Evolutionary conservation across 2,888 invertebrate genomes (phyloP).

Genomic region (Pantelozetes paolii): DNA sequence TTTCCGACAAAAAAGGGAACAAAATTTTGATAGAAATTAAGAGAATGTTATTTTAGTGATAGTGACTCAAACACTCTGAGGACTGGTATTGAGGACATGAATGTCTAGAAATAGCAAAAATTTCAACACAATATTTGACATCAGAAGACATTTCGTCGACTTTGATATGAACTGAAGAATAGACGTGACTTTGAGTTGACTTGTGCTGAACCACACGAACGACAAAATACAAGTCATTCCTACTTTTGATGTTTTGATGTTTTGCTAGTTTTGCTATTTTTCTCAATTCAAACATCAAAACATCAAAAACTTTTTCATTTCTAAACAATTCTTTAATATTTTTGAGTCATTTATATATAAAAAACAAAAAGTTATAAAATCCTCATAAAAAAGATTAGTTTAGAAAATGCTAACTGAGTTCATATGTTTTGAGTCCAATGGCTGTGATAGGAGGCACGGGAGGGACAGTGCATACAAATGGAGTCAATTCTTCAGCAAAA

Average conservation of each 20-base stretch:
- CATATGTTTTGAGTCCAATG: too few species aligned
- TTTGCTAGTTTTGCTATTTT: neutral
- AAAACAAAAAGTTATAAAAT: too few species aligned
- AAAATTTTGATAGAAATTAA: neutral
- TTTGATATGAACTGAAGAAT: slow-evolving; percentile 6
- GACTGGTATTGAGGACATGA: slow-evolving; percentile 1
- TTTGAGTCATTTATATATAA: too few species aligned
- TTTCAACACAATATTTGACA: slow-evolving; percentile 9
- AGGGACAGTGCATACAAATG: too few species aligned
- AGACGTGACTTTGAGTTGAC: slow-evolving; percentile 1
- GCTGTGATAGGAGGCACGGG: too few species aligned
- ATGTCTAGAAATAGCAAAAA: neutral
- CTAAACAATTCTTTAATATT: too few species aligned
- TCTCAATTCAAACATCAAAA: too few species aligned
- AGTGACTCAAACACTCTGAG: neutral
- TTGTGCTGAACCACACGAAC: neutral
- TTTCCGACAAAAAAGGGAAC: neutral
- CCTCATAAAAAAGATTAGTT: too few species aligned
- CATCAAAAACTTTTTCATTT: too few species aligned
- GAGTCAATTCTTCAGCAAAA: too few species aligned
- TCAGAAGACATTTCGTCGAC: slow-evolving; percentile 8
- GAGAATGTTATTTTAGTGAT: slow-evolving; percentile 2
- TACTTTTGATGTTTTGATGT: neutral
- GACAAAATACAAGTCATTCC: neutral
- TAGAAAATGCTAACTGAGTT: too few species aligned